phyloP scores from a whole-genome alignment of 1,140 invertebrate species.

The Penaeus japonicus region DNA sequence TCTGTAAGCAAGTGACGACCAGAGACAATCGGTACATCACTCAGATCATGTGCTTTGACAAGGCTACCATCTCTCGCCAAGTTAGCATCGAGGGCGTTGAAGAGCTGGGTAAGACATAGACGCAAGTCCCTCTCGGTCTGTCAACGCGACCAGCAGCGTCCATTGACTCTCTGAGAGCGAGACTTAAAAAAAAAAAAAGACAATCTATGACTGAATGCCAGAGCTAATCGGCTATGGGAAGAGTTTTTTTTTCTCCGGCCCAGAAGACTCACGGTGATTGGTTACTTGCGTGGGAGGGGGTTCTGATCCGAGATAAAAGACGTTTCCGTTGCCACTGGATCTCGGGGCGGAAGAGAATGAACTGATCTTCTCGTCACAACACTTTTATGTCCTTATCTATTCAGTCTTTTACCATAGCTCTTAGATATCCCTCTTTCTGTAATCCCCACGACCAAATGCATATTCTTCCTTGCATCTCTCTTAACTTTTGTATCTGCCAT shows the following conservation, averaged over 20 bases:
- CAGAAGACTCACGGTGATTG: constrained; percentile 2
- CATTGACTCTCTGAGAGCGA: not conserved
- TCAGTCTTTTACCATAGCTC: not conserved
- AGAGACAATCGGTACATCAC: constrained; percentile 61
- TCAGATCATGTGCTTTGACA: constrained; percentile 62
- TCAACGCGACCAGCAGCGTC: not conserved
- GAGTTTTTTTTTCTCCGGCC: not conserved
- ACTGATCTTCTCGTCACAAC: no score
- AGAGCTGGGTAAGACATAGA: constrained; percentile 40
- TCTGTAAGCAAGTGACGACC: constrained; percentile 61
- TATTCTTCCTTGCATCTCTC: not conserved
- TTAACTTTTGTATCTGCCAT: no score
- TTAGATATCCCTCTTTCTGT: not conserved
- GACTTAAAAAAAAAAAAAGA: no score
- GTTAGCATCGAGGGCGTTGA: constrained; percentile 52
- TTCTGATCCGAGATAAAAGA: no score
- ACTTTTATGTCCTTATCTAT: not conserved
- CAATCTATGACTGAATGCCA: no score
- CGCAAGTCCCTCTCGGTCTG: not conserved
- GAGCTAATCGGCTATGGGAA: no score
- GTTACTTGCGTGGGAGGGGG: not conserved
- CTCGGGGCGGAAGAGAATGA: no score
- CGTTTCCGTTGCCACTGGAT: no score
- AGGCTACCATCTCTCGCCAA: constrained; percentile 57
- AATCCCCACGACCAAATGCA: not conserved